Conservation (phyloP, 1,140 invertebrate species). For the Eumaeus atala region DNA sequence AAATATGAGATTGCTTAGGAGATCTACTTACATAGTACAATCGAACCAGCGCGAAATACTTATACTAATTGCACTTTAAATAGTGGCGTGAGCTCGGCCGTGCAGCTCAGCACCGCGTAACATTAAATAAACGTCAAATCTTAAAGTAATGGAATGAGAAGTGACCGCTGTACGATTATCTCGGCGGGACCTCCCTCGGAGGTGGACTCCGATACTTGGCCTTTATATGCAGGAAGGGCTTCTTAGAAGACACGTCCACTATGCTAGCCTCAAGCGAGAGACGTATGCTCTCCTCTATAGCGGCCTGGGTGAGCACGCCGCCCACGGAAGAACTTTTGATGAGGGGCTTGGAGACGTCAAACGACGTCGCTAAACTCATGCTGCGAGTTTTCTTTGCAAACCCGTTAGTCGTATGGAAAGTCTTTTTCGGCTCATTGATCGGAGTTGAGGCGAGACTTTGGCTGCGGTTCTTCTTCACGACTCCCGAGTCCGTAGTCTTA, state of each 20-base stretch:
- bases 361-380: constrained; percentile 50
- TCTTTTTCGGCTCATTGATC: constrained; percentile 39
- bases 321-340: constrained; percentile 44
- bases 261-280: constrained; percentile 57
- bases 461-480: constrained; percentile 40
- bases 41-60: constrained; percentile 24
- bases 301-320: constrained; percentile 58
- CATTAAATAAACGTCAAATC: not conserved
- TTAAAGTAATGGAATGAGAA: constrained; percentile 42
- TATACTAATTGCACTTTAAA: constrained; percentile 35
- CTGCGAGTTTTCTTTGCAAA: constrained; percentile 54
- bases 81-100: not conserved
- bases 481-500: constrained; percentile 26
- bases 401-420: constrained; percentile 29
- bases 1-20: constrained; percentile 56
- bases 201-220: constrained; percentile 83
- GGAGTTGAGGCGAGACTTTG: constrained; percentile 57
- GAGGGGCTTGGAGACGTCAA: constrained; percentile 34
- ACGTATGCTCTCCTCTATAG: constrained; percentile 67
- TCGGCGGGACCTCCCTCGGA: constrained; percentile 70
- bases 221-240: constrained; percentile 81
- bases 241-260: constrained; percentile 48
- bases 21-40: constrained; percentile 45
- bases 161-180: constrained; percentile 42
- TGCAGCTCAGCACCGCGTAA: not conserved